Evolutionary conservation across 53 echinoderm and acorn worm species (phyloP), one percentile per base, ranked within the genome.

Genomic region (Echinarachnius parma): DNA sequence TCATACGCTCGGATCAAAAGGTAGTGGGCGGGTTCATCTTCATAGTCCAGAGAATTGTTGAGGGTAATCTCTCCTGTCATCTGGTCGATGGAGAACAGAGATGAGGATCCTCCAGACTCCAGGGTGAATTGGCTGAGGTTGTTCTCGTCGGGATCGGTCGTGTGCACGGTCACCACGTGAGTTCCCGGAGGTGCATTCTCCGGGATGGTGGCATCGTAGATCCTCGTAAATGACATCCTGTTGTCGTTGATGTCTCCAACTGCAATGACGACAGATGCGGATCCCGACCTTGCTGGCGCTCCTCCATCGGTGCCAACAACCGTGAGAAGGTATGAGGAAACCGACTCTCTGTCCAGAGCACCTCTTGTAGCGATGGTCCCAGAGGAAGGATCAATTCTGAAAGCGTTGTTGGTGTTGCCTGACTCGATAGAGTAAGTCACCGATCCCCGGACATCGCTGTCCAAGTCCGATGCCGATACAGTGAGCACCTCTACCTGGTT

Each of bases 221-320:
- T 70, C 22, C 78, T 87, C 39, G 84, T 85, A 59, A 90, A 91
- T 24, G 53, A 62, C 66, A 84, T 79, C 1, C 77, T 42, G 75
- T 85, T 95, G 53, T 95, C 95, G 35, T 95, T 95, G 64, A 85
- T 66, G 46, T 95, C 95, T n/a, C 66, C 75, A 4, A 95, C 82
- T 5, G 81, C 69, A 35, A 95, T 56, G 46, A 77, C 76, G 8
- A 95, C 85, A 11, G 78, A 46, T 9, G 84, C 70, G 2, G 75
- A 37, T 16, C 75, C 64, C 0, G 87, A 79, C 34, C 62, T 76
- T 31, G 84, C 71, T 15, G 91, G 87, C 44, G 72, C 85, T 7
- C 91, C 91, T n/a, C 69, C 60, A 59, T 96, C 96, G 28, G 77
- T 46, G 36, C 91, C 90, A 53, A 66, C 76, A 23, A 96, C 88